These are phyloP conservation scores for Siphlonurus alternatus DNA, from an alignment of 2,888 invertebrate species.

Conservation along the genomic window DNA sequence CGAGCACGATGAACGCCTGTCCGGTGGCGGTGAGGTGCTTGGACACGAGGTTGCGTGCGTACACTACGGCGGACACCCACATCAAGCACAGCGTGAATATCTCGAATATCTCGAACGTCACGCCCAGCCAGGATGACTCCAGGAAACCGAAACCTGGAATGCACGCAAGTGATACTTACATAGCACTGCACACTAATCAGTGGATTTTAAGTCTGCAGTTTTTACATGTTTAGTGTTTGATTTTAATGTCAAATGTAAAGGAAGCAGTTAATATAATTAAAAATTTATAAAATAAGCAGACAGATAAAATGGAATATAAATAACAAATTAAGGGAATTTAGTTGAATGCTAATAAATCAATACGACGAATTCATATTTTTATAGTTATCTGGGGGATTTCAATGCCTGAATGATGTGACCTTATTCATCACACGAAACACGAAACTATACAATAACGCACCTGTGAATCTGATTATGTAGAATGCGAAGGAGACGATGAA, in stretches of 20 bases:
- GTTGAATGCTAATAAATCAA: too few species aligned
- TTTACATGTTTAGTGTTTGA: too few species aligned
- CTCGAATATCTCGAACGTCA: conserved; percentile 53
- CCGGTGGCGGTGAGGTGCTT: conserved; percentile 58
- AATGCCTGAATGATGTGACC: background rate
- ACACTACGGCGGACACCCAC: conserved; percentile 64
- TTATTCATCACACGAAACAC: background rate
- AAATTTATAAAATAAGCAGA: too few species aligned
- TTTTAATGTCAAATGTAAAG: too few species aligned
- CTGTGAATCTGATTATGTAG: conserved; percentile 58
- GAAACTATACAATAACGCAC: conserved; percentile 24
- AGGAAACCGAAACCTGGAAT: conserved; percentile 37
- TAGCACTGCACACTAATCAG: too few species aligned
- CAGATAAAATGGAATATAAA: too few species aligned
- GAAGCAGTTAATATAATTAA: too few species aligned
- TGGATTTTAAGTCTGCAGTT: too few species aligned
- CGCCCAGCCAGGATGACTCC: conserved; percentile 40
- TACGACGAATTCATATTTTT: too few species aligned
- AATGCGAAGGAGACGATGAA: conserved; percentile 67
- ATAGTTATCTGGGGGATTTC: too few species aligned
- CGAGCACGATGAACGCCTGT: conserved; percentile 59
- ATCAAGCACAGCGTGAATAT: conserved; percentile 58
- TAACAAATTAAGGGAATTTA: too few species aligned
- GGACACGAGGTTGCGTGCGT: conserved; percentile 65
- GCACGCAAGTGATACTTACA: conserved; percentile 6